Conservation (phyloP, 2,113 vertebrate genomes). For the Plotosus lineatus region DNA sequence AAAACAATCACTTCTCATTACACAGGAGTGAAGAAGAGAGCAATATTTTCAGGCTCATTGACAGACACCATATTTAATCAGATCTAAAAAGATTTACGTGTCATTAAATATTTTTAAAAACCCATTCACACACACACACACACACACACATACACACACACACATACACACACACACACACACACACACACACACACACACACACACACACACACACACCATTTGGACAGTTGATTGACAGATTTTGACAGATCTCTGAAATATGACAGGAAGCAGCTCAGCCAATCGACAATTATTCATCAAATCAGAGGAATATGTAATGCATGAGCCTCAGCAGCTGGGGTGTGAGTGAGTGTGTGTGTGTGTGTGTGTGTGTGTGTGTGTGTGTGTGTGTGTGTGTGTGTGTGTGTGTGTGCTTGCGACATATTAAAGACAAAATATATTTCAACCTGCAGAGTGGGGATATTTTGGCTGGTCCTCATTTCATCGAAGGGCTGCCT, state of each 20-base stretch:
- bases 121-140: neutral
- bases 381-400: too few relatives aligned
- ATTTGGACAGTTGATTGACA: neutral
- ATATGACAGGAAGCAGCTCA: slow-evolving; percentile 8
- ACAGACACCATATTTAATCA: neutral
- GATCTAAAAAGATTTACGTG: neutral
- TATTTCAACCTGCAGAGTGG: too few relatives aligned
- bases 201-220: too few relatives aligned
- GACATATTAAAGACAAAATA: too few relatives aligned
- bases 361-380: neutral
- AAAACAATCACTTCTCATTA: neutral
- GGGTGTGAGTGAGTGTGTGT: neutral
- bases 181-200: too few relatives aligned
- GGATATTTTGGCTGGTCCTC: too few relatives aligned
- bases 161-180: too few relatives aligned
- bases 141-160: too few relatives aligned
- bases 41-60: neutral
- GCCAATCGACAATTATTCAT: slow-evolving; percentile 22
- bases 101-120: slow-evolving; percentile 1
- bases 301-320: neutral
- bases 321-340: neutral
- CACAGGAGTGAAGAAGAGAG: neutral
- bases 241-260: neutral
- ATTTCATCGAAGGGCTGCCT: too few relatives aligned
- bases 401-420: too few relatives aligned